phyloP scores from a whole-genome alignment of 2,888 invertebrate genomes.

The Magallana nippona region DNA sequence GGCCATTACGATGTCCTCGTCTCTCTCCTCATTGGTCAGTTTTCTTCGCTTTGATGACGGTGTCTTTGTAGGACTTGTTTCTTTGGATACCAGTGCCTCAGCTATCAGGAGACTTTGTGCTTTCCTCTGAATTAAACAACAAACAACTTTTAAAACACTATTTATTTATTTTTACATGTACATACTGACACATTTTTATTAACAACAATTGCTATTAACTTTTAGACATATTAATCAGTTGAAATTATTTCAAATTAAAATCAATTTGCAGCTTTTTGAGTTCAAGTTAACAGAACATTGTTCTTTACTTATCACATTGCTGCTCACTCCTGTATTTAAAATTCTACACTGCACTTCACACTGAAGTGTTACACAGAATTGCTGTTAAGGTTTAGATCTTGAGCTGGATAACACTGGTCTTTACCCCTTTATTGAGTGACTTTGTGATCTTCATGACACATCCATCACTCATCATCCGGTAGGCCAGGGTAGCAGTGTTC shows the following conservation, averaged over 20 bases:
- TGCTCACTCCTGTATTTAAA: too few relatives aligned
- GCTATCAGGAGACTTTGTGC: not conserved
- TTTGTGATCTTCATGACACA: conserved; percentile 82
- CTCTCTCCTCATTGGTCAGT: not conserved
- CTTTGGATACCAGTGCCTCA: not conserved
- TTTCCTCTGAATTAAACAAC: conserved; percentile 14
- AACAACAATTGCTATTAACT: not conserved
- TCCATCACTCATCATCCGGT: conserved; percentile 83
- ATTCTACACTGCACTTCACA: too few relatives aligned
- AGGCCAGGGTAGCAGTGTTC: conserved; percentile 83
- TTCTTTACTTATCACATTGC: too few relatives aligned
- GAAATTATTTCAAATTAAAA: too few relatives aligned
- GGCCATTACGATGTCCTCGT: not conserved
- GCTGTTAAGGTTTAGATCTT: not conserved
- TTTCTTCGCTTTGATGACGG: conserved; percentile 43
- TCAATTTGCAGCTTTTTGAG: too few relatives aligned
- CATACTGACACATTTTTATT: not conserved
- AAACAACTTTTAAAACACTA: not conserved
- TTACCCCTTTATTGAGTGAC: conserved; percentile 56
- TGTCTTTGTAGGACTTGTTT: conserved; percentile 43
- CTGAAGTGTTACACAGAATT: not conserved
- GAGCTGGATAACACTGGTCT: not conserved
- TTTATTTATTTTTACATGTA: not conserved
- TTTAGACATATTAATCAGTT: too few relatives aligned
- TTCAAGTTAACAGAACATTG: too few relatives aligned